phyloP scores from a whole-genome alignment of 2,113 vertebrate species.

The Patagioenas fasciata region DNA sequence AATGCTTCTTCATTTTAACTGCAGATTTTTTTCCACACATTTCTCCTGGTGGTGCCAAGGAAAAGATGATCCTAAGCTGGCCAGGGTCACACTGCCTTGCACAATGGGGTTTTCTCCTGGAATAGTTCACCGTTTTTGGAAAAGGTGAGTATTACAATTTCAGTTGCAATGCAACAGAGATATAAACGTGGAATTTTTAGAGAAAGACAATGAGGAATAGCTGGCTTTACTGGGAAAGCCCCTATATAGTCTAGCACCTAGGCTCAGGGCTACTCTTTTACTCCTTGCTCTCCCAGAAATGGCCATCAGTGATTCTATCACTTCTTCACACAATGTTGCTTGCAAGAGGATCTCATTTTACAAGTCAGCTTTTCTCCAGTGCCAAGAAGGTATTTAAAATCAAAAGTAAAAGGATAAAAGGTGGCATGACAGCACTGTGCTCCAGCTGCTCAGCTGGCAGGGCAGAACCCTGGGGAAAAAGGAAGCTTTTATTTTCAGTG shows the following conservation, averaged over 20 bases:
- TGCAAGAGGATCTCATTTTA: neutral
- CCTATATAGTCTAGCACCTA: neutral
- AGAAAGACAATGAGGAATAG: neutral
- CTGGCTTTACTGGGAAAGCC: neutral
- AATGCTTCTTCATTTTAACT: neutral
- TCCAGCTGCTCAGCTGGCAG: neutral
- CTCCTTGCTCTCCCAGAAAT: neutral
- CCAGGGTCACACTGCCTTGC: neutral
- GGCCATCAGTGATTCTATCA: neutral
- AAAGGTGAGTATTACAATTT: neutral
- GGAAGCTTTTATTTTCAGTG: neutral
- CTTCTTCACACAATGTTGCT: neutral
- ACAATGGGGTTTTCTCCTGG: neutral
- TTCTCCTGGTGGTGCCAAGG: neutral
- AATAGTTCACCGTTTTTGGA: neutral
- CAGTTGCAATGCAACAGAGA: neutral
- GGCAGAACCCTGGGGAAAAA: neutral
- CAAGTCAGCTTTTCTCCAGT: neutral
- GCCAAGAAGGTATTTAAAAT: neutral
- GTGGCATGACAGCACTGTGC: neutral
- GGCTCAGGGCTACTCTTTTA: neutral
- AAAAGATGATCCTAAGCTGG: neutral
- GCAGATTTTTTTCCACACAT: neutral
- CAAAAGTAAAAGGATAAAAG: neutral
- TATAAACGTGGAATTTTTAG: neutral